These are phyloP conservation scores for Paralvinella palmiformis DNA, from an alignment of 1,140 invertebrate genomes.

Conservation along the genomic window DNA sequence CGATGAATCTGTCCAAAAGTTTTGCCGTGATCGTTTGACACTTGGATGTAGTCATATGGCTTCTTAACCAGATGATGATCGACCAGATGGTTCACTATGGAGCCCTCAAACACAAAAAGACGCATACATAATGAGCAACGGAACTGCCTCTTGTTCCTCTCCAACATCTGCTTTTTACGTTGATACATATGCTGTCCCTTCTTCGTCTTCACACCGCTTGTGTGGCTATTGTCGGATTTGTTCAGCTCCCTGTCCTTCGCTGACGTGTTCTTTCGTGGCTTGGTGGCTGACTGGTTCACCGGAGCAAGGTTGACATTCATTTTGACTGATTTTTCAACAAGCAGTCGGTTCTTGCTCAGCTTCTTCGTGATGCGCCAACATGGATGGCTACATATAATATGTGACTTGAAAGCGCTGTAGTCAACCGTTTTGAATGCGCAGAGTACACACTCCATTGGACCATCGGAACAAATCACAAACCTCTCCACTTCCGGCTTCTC, in stretches of 20 bases:
- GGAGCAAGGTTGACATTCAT: background rate
- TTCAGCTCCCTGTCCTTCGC: background rate
- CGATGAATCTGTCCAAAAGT: background rate
- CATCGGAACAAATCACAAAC: conserved; percentile 10
- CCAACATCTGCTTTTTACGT: background rate
- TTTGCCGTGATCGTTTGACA: conserved; percentile 6
- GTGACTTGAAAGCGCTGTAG: conserved; percentile 9
- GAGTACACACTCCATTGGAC: conserved; percentile 3
- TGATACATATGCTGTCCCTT: background rate
- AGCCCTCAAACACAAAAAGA: conserved; percentile 8
- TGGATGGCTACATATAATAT: conserved; percentile 11
- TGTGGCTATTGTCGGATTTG: background rate
- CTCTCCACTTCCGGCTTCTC: background rate
- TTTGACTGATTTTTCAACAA: conserved; percentile 2
- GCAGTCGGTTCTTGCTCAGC: conserved; percentile 10
- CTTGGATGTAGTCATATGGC: conserved; percentile 1
- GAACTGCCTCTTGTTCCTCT: conserved; percentile 1
- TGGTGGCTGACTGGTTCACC: background rate
- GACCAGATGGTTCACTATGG: conserved; percentile 8
- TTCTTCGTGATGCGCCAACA: conserved; percentile 12
- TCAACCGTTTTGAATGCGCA: conserved; percentile 1
- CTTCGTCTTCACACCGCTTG: background rate
- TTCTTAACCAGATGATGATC: background rate
- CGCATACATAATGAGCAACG: conserved; percentile 1
- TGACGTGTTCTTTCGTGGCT: background rate